phyloP scores from a whole-genome alignment of 2,888 invertebrate genomes.

The Apamea crenata region DNA sequence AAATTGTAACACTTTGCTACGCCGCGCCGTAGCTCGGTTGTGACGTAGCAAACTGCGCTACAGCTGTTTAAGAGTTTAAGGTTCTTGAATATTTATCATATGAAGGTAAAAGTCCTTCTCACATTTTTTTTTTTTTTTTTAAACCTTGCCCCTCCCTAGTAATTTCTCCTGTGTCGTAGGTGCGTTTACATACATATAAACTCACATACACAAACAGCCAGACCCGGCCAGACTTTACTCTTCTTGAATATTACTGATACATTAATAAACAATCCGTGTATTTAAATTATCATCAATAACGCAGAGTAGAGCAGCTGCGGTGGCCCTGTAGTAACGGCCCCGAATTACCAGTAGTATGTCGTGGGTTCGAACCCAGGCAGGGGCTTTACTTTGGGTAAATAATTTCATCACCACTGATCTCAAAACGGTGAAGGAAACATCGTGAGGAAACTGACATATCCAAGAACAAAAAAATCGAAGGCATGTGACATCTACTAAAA shows the following conservation, averaged over 20 bases:
- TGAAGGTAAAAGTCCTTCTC: not conserved
- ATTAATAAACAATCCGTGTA: not conserved
- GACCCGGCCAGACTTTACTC: too few species aligned
- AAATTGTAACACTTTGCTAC: constrained; percentile 19
- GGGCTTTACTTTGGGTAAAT: too few species aligned
- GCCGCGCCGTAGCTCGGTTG: constrained; percentile 26
- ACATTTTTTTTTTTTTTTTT: too few species aligned
- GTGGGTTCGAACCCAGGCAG: not conserved
- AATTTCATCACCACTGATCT: not conserved
- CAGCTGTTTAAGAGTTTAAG: too few species aligned
- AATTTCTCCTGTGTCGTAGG: too few species aligned
- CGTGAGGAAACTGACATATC: not conserved
- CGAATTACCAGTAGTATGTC: not conserved
- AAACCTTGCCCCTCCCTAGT: too few species aligned
- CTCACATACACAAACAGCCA: too few species aligned
- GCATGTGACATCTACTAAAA: not conserved
- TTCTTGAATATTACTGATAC: not conserved
- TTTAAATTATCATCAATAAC: not conserved
- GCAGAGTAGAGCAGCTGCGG: too few species aligned
- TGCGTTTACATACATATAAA: too few species aligned
- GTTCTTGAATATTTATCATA: not conserved
- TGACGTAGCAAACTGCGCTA: constrained; percentile 9
- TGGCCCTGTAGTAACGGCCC: too few species aligned
- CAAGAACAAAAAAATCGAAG: not conserved
- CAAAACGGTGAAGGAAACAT: not conserved